Evolutionary conservation across 2,797 vertebrate species (phyloP).

Genomic region (Chanos chanos): DNA sequence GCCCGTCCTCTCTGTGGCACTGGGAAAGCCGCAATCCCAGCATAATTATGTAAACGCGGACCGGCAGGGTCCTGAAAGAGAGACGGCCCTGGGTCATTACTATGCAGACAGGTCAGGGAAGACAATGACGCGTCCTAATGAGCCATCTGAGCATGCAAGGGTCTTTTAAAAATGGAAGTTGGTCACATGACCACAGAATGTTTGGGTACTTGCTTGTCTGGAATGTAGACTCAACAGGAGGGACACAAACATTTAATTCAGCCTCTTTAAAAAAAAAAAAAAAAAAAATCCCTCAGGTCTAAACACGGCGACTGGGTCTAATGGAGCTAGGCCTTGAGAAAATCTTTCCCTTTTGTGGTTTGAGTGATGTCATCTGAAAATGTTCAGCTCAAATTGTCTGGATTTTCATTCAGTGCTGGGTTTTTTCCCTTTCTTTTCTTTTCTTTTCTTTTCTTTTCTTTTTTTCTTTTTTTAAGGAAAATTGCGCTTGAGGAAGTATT

Average conservation of each 20-base stretch:
- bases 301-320: conserved; percentile 15
- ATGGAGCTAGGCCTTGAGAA: conserved; percentile 2
- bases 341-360: not conserved
- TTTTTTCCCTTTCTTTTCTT: not conserved
- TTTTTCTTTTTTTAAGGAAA: conserved; percentile 8
- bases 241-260: conserved; percentile 3
- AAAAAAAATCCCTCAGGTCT: conserved; percentile 46
- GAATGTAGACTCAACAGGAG: conserved; percentile 38
- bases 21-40: conserved; percentile 35
- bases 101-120: conserved; percentile 34
- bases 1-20: conserved; percentile 46
- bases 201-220: conserved; percentile 39
- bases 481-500: not conserved
- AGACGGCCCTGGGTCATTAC: conserved; percentile 46
- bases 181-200: not conserved
- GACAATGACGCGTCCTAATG: conserved; percentile 60
- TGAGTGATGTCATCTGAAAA: not conserved
- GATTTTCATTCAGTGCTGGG: not conserved
- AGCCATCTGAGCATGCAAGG: conserved; percentile 48
- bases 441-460: not conserved
- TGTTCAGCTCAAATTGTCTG: not conserved
- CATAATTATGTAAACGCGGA: conserved; percentile 65
- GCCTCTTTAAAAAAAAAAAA: no score
- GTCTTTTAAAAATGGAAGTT: conserved; percentile 32
- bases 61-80: conserved; percentile 27